Conservation (phyloP, 1,140 invertebrate genomes). For the Bombus consobrinus region DNA sequence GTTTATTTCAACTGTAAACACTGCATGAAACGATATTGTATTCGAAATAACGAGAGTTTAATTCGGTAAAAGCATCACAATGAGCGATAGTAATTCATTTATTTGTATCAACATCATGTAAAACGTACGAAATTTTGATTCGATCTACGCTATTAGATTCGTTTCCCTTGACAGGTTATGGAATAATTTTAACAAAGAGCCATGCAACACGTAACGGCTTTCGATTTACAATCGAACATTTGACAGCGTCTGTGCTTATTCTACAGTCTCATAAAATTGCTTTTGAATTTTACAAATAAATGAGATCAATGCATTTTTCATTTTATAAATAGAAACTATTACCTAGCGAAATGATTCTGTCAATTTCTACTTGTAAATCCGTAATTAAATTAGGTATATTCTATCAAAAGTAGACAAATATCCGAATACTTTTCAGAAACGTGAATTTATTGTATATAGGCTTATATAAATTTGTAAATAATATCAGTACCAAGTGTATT, state of each 20-base stretch:
- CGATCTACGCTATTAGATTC: not conserved
- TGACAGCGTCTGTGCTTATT: not conserved
- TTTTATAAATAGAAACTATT: not conserved
- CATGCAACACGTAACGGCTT: not conserved
- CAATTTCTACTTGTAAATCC: no score
- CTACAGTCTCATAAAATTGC: not conserved
- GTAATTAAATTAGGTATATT: no score
- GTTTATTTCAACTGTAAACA: conserved; percentile 17
- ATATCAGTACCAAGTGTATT: no score
- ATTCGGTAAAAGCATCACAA: conserved; percentile 15
- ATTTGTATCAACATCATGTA: conserved; percentile 20
- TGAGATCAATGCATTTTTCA: not conserved
- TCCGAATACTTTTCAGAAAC: no score
- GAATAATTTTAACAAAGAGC: conserved; percentile 23
- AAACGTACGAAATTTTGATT: conserved; percentile 24
- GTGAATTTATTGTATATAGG: no score
- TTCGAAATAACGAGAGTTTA: conserved; percentile 15
- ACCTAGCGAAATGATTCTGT: no score
- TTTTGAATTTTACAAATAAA: not conserved
- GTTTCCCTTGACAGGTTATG: not conserved
- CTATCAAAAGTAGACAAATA: no score
- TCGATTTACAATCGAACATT: not conserved
- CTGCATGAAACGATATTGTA: not conserved
- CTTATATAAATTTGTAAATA: no score
- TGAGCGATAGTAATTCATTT: conserved; percentile 24